Base-by-base conservation (phyloP, 1,140 invertebrate genomes). In the Micrasema minimum region DNA sequence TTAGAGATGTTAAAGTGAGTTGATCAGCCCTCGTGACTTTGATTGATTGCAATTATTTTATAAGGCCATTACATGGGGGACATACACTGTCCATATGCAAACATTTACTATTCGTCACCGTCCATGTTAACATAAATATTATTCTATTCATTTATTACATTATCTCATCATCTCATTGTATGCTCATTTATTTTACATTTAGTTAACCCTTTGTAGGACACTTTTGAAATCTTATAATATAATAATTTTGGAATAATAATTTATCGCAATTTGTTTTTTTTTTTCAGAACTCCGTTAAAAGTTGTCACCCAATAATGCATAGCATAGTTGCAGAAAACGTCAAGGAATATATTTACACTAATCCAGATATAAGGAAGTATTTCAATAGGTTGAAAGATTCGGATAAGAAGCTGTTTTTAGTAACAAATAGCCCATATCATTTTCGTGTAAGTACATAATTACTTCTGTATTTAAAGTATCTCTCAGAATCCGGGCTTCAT, bases 381-480 rank as follows among this genome's bases (percentile, higher is more conserved):
- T 91, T 99, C 70, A 83, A 93, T 66, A 88, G 91, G 76, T 82
- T 99, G 6, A 84, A 87, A 70, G 83, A 87, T 2, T 87, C 87
- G 23, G 87, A 89, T 18, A 98, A 98, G 82, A 96, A 97, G 82
- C 85, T 98, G 76, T 99, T 99, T 81, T 83, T 99, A 16, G 95
- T 99, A 1, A 98, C 97, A 7, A 99, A 99, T 79, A 98, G 96
- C 83, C 96, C 96, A 0, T 99, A 92, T 81, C 90, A 92, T 76
- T 99, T 99, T 88, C n/a, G 96, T 98, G 96, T 98, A 88, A 92
- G 94, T 90, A n/a, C n/a, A n/a, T n/a, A n/a, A n/a, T n/a, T n/a
- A n/a, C n/a, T n/a, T n/a, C n/a, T n/a, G n/a, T n/a, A n/a, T n/a
- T n/a, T n/a, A n/a, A n/a, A n/a, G n/a, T n/a, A n/a, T n/a, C n/a